Base-by-base conservation (phyloP, 2,797 vertebrate genomes). In the Knipowitschia caucasica region DNA sequence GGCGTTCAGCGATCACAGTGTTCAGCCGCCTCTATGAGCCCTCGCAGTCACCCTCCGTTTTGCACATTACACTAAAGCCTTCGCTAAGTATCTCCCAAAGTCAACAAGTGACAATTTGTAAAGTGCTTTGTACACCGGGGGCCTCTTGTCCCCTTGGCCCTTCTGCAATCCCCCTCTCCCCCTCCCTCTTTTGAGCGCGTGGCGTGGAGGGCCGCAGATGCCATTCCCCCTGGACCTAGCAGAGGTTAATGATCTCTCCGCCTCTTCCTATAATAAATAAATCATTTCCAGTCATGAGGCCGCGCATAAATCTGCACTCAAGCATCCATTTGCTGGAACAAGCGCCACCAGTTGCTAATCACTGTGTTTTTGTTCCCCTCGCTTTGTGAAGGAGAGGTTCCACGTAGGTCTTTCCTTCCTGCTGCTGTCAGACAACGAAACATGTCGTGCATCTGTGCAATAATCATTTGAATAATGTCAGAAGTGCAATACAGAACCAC, bases 171-270 rank as follows among this genome's bases (percentile, higher is more conserved):
- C 17, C 50, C 23, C n/a, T 46, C 42, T 30, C 53, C 38, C 60
- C 26, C 18, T 55, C 51, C 27, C 21, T 56, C 58, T 83, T 84
- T 89, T 89, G 85, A 90, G 62, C 85, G 79, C 50, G 55, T 77
- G 25, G 73, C 78, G 75, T 82, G 81, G 78, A 81, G 67, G 84
- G 82, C 77, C 83, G 70, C 87, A 88, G 88, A 85, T 88, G 88
- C 71, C 78, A 40, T 83, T 77, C 89, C 85, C 90, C 57, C 46
- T 88, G 87, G 91, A 89, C 83, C 62, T 73, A 43, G 80, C 56
- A 73, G 89, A 90, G 88, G 91, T 92, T 92, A 91, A 92, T 92
- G 91, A 91, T 92, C 89, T 89, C 88, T 82, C 87, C 83, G 84
- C 86, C 86, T 70, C 79, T 84, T n/a, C 84, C 86, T 90, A 82